Evolutionary conservation across 2,113 vertebrate genomes (phyloP).

Genomic region (Oryzias javanicus): DNA sequence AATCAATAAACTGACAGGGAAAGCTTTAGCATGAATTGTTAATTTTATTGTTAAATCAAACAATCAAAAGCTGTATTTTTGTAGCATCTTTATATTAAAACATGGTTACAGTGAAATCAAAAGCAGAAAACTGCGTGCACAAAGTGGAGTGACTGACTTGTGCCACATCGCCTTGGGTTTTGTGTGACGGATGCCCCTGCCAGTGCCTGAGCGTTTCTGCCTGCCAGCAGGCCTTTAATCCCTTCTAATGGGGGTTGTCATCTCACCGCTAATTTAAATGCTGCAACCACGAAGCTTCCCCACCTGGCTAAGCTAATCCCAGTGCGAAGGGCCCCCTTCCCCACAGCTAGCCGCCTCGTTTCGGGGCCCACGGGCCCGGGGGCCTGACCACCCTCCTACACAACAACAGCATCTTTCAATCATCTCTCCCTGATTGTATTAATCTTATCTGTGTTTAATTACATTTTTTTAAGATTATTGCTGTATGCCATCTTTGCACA

Average conservation of each 20-base stretch:
- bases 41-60: conserved; percentile 7
- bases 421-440: conserved; percentile 80
- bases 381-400: conserved; percentile 72
- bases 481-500: conserved; percentile 78
- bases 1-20: conserved; percentile 67
- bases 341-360: conserved; percentile 65
- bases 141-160: conserved; percentile 70
- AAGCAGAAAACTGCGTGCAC: conserved; percentile 20
- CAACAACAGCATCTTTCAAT: conserved; percentile 80
- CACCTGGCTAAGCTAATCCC: conserved; percentile 78
- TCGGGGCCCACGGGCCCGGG: conserved; percentile 63
- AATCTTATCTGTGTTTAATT: conserved; percentile 84
- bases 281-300: conserved; percentile 77
- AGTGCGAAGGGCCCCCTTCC: conserved; percentile 69
- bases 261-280: conserved; percentile 82
- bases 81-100: background rate
- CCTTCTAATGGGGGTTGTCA: conserved; percentile 84
- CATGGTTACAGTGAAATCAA: background rate
- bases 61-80: background rate
- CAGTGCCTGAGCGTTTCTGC: conserved; percentile 73
- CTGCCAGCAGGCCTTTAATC: conserved; percentile 81
- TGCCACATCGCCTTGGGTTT: conserved; percentile 73
- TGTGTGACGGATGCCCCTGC: conserved; percentile 78
- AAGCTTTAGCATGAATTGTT: conserved; percentile 50
- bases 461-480: conserved; percentile 82